A percentile compares a stretch with the other conserved stretches of the same genome.
These are phyloP conservation scores for Balaeniceps rex DNA, from an alignment of 2,113 vertebrate genomes.

Conservation along the genomic window DNA sequence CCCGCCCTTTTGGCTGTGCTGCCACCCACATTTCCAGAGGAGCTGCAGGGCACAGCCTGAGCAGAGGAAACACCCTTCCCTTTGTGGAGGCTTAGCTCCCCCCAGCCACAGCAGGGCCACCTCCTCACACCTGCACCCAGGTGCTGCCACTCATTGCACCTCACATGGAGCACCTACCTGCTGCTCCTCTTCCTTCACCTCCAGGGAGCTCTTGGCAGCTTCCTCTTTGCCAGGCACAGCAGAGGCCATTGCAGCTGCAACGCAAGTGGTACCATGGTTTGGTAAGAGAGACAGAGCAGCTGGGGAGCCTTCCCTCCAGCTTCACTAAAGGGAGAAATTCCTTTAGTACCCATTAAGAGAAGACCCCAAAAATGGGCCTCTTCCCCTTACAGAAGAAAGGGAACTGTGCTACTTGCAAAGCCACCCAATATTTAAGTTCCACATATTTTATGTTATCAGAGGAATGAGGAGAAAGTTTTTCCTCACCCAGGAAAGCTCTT, in stretches of 20 bases:
- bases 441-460: background rate
- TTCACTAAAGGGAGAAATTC: background rate
- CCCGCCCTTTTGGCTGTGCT: background rate
- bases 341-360: background rate
- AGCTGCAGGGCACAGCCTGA: background rate
- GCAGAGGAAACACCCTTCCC: fast-evolving
- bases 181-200: background rate
- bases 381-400: too few relatives aligned
- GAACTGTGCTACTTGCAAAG: background rate
- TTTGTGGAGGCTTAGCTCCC: background rate
- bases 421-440: background rate
- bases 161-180: background rate
- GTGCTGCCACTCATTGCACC: background rate
- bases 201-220: background rate
- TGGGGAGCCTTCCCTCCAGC: fast-evolving
- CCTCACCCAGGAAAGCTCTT: background rate
- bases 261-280: background rate
- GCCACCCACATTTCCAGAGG: background rate
- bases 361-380: fast-evolving
- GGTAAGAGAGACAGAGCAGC: background rate
- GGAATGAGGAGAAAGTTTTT: background rate
- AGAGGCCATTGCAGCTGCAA: conserved; percentile 32
- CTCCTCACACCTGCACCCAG: background rate
- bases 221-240: background rate
- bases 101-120: background rate